Evolutionary conservation across 2,797 vertebrate species (phyloP).

Genomic region (Acridotheres tristis): DNA sequence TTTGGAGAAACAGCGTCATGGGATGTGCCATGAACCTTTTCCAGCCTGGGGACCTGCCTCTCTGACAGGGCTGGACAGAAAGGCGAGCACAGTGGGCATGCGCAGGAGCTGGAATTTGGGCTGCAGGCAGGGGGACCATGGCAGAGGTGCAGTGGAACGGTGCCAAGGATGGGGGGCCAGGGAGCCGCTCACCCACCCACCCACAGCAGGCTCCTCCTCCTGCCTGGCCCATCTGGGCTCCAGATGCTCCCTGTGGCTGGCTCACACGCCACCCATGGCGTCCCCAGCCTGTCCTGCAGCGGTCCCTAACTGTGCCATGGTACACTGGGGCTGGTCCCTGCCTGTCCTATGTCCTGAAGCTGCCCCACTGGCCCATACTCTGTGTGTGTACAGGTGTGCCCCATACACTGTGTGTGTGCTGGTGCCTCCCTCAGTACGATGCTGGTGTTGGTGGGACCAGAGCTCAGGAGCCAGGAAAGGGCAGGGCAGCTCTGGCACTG

Average conservation of each 20-base stretch:
- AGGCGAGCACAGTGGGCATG: fast-evolving
- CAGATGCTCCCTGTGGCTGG: slow-evolving; percentile 27
- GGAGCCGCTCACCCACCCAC: not conserved
- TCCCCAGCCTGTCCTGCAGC: not conserved
- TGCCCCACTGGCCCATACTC: fast-evolving
- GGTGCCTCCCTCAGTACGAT: fast-evolving
- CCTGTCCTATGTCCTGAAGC: not conserved
- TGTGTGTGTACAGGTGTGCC: not conserved
- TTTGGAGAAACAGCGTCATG: fast-evolving
- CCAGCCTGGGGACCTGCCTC: fast-evolving
- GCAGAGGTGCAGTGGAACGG: not conserved
- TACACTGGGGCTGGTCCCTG: not conserved
- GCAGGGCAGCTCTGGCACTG: not conserved
- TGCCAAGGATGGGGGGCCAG: not conserved
- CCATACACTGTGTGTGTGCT: not conserved
- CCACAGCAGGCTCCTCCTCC: not conserved
- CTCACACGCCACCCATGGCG: not conserved
- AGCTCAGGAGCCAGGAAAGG: not conserved
- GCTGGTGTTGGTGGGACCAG: not conserved
- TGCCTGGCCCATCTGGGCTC: slow-evolving; percentile 23
- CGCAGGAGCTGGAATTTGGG: not conserved
- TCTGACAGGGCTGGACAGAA: fast-evolving
- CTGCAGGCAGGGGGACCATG: fast-evolving
- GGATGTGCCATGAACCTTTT: not conserved
- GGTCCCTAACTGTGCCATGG: not conserved